Conservation (phyloP, 2,797 vertebrate species). For the Hyperoplus immaculatus region DNA sequence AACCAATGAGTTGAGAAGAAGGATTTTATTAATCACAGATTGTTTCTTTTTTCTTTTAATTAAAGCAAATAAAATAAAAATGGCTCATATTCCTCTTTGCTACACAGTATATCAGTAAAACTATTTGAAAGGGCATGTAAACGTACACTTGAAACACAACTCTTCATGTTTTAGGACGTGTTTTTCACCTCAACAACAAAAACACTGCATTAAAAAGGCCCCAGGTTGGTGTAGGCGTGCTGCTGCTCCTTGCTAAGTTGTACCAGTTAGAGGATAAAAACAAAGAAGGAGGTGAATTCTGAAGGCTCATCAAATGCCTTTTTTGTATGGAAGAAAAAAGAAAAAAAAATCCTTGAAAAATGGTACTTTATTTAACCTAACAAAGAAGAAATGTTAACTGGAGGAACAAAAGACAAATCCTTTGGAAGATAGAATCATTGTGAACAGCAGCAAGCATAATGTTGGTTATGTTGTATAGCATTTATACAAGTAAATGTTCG, state of each 20-base stretch:
- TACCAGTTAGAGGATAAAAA: conserved; percentile 22
- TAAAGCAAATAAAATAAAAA: not conserved
- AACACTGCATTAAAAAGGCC: conserved; percentile 25
- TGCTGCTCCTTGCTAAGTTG: conserved; percentile 35
- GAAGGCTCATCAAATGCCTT: conserved; percentile 11
- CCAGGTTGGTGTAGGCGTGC: conserved; percentile 36
- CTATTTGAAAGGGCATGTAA: conserved; percentile 18
- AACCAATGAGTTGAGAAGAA: too few relatives aligned
- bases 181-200: conserved; percentile 41
- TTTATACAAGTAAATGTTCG: not conserved
- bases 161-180: not conserved
- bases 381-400: conserved; percentile 5
- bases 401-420: not conserved
- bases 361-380: not conserved
- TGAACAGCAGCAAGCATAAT: not conserved
- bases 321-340: too few relatives aligned
- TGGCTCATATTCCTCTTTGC: not conserved
- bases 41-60: not conserved
- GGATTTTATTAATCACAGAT: too few relatives aligned
- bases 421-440: not conserved
- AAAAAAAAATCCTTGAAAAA: not conserved
- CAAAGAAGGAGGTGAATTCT: conserved; percentile 27
- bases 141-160: not conserved
- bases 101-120: not conserved
- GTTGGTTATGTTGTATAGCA: too few relatives aligned